Percentiles rank a stretch among this genome's conserved stretches.
phyloP scores from a whole-genome alignment of 2,797 vertebrate genomes.

The Hippocampus kuda region DNA sequence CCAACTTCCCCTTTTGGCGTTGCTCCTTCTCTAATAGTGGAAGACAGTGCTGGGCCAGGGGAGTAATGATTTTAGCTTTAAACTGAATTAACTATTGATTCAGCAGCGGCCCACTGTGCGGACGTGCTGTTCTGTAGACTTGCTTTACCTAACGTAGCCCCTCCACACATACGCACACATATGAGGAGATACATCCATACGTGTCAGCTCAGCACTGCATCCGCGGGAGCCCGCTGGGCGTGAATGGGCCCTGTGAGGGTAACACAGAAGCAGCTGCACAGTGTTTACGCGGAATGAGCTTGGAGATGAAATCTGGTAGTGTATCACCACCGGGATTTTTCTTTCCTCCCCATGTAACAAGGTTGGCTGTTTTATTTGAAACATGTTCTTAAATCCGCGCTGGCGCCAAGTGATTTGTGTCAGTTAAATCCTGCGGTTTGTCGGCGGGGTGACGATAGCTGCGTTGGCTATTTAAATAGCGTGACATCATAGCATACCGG shows the following conservation, averaged over 20 bases:
- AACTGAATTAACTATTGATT: conserved; percentile 72
- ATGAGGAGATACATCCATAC: conserved; percentile 54
- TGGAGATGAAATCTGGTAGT: conserved; percentile 32
- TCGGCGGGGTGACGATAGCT: not conserved
- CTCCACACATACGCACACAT: conserved; percentile 53
- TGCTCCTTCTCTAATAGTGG: conserved; percentile 45
- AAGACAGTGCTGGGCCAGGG: conserved; percentile 52
- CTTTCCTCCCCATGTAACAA: not conserved
- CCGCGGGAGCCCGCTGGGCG: conserved; percentile 42
- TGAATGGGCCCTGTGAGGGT: conserved; percentile 54
- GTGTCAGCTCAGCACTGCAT: conserved; percentile 43
- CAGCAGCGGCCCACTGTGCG: conserved; percentile 36
- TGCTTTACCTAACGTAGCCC: conserved; percentile 64
- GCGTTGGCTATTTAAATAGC: not conserved
- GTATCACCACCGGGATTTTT: not conserved
- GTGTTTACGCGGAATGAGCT: conserved; percentile 51
- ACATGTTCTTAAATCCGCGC: not conserved
- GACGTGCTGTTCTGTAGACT: conserved; percentile 56
- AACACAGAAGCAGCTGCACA: conserved; percentile 49
- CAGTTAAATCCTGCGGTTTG: not conserved
- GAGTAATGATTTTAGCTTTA: conserved; percentile 72
- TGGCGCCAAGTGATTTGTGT: not conserved
- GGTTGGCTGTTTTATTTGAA: not conserved
- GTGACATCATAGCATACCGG: not conserved
- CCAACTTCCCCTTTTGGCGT: conserved; percentile 36